A percentile compares a stretch with the other conserved stretches of the same genome.
Conservation (phyloP, 1,140 invertebrate species). For the Lepidurus packardi region DNA sequence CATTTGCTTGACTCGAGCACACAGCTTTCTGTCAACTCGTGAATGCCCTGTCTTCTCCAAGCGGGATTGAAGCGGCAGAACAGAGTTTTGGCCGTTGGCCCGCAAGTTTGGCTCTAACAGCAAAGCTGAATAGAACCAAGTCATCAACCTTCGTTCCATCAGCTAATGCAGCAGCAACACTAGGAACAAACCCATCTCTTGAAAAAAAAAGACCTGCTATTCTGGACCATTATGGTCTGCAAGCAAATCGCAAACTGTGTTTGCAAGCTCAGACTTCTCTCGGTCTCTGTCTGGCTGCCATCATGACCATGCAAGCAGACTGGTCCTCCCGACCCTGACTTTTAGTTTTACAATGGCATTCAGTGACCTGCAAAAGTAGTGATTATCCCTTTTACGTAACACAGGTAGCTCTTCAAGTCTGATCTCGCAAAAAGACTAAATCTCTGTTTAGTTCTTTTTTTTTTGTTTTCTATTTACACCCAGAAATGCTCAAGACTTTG, state of each 20-base stretch:
- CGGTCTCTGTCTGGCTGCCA: not conserved
- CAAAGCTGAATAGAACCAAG: not conserved
- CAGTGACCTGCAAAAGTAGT: slow-evolving; percentile 9
- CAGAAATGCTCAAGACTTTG: no score
- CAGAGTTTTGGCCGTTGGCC: not conserved
- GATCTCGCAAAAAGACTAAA: no score
- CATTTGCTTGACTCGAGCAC: not conserved
- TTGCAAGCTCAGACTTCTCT: not conserved
- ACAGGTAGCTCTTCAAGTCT: not conserved
- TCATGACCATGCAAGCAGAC: not conserved
- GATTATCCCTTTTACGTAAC: slow-evolving; percentile 12
- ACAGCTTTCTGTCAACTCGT: slow-evolving; percentile 9
- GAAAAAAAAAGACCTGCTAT: not conserved
- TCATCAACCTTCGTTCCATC: not conserved
- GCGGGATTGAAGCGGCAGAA: not conserved
- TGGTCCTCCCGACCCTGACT: not conserved
- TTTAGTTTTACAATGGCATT: not conserved
- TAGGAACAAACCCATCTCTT: not conserved
- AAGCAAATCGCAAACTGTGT: not conserved
- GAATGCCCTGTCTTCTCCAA: not conserved
- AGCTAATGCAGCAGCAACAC: slow-evolving; percentile 4
- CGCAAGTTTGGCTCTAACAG: not conserved
- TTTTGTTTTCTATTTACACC: no score
- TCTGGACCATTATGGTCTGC: not conserved
- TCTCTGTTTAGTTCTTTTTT: no score